Base-by-base conservation (phyloP, 37 sponge, comb jelly and placozoan species). In the Ianthella basta region DNA sequence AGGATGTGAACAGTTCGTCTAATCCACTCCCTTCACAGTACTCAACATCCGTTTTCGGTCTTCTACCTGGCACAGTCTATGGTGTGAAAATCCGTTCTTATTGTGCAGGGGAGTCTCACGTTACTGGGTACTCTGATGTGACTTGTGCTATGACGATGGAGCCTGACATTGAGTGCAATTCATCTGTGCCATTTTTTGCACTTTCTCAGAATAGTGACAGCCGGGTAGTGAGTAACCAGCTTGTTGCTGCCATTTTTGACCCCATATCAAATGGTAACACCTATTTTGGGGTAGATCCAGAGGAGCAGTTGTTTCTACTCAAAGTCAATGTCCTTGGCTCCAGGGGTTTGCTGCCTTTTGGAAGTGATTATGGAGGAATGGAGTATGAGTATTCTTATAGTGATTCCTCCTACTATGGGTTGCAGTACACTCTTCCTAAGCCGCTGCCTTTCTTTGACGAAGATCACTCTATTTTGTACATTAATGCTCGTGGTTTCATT, bases 381-480 rank as follows among this genome's bases (percentile, higher is more conserved):
- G 70, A 34, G 19, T 69, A 32, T 30, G 32, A 69, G 34, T 69
- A 32, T 6, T 69, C 70, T 12, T 69, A 69, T 6, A 34, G 18
- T 30, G 6, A 30, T 35, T 69, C 29, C 35, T 69, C 29, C 70
- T 34, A 35, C 29, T 69, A 69, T 35, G 70, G 70, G 19, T 15
- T 69, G 33, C 70, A 69, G 35, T 69, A 69, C 70, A 32, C 70
- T 18, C 34, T 69, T 15, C 29, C 35, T 30, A 69, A 35, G 6
- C 70, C 70, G 1, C 70, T 69, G 29, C 70, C 70, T 18, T 69
- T 69, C 70, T 69, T 69, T 69, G 70, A 6, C 8, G 1, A 30
- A 32, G 70, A 69, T 30, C 33, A 32, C 10, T 34, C 35, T 30
- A 35, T 34, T 32, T 30, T 69, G 27, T 69, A 69, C 27, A 6